Conservation (phyloP, 2,797 vertebrate species). For the Astyanax mexicanus region DNA sequence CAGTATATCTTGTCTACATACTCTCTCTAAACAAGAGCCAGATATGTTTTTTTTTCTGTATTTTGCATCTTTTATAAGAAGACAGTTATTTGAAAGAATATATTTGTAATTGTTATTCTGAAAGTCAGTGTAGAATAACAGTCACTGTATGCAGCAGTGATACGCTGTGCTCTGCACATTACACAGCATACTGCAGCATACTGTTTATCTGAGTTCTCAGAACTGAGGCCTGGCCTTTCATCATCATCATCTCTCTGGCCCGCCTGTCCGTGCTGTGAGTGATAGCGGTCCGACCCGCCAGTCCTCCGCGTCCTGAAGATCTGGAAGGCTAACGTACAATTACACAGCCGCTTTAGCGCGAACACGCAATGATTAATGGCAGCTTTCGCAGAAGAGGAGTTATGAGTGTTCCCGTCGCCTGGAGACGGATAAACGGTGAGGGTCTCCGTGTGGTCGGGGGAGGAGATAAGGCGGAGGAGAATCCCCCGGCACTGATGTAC, state of each 20-base stretch:
- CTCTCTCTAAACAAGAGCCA: too few species aligned
- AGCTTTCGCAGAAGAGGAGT: constrained; percentile 67
- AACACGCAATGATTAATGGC: constrained; percentile 71
- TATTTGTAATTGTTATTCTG: too few species aligned
- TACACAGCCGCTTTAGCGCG: constrained; percentile 65
- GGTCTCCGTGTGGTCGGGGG: constrained; percentile 69
- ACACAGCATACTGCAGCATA: not conserved
- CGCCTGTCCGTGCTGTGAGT: constrained; percentile 51
- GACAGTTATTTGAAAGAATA: too few species aligned
- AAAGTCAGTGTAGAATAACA: not conserved
- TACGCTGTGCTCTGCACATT: not conserved
- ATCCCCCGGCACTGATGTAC: constrained; percentile 41
- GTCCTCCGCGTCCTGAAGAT: constrained; percentile 41
- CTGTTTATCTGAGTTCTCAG: constrained; percentile 60
- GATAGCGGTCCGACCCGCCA: constrained; percentile 64
- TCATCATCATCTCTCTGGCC: not conserved
- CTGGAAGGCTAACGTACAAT: constrained; percentile 72
- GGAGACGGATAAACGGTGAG: constrained; percentile 68
- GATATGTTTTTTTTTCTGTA: too few species aligned
- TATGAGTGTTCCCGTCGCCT: constrained; percentile 66
- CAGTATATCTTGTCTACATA: too few species aligned
- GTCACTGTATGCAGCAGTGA: not conserved
- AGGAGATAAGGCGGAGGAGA: constrained; percentile 60
- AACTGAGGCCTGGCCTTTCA: not conserved
- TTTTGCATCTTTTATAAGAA: too few species aligned